Base-by-base conservation (phyloP, 1,140 invertebrate species). In the Plodia interpunctella region DNA sequence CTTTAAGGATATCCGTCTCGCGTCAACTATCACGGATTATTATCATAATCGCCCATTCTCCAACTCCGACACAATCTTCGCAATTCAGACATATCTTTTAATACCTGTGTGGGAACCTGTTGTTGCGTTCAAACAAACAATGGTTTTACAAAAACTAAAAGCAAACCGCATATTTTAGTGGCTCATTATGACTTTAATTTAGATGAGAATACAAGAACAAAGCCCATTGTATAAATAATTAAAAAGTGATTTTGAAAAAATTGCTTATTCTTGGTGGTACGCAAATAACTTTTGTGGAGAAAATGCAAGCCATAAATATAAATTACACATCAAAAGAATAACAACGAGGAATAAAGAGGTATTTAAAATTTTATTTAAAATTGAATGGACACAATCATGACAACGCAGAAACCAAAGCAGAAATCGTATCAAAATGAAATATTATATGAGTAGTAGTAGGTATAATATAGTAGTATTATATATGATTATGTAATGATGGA, bases 1-100 rank as follows among this genome's bases (percentile, higher is more conserved):
- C 66, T 65, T 63, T 65, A 71, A 78, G 72, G 72, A 80, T 74
- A 73, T 83, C 78, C 80, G 76, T 60, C 55, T 77, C 51, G 57
- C 53, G 63, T 44, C 49, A 13, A 32, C 35, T 19, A 52, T 60
- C 55, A 57, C 49, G 35, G 60, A 52, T 10, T n/a, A 59, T 62
- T 59, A 59, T 59, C n/a, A 54, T 60, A 55, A 61, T 65, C 55
- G 21, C 15, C 50, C 35, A 52, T 25, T 57, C 51, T 62, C 25
- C 11, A 28, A 66, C 35, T 55, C 52, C 49, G 54, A 21, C 11
- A 35, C 49, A 57, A 62, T 57, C 55, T 57, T 9, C 18, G 61
- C 59, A 62, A 70, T 72, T 69, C 70, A 53, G 21, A 53, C 28
- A 53, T 53, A 53, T 20, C 51, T 25, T 25, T 53, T 13, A n/a